Evolutionary conservation across 1,140 invertebrate genomes (phyloP), one percentile per base, ranked within the genome.

Genomic region (Chymomyza costata): DNA sequence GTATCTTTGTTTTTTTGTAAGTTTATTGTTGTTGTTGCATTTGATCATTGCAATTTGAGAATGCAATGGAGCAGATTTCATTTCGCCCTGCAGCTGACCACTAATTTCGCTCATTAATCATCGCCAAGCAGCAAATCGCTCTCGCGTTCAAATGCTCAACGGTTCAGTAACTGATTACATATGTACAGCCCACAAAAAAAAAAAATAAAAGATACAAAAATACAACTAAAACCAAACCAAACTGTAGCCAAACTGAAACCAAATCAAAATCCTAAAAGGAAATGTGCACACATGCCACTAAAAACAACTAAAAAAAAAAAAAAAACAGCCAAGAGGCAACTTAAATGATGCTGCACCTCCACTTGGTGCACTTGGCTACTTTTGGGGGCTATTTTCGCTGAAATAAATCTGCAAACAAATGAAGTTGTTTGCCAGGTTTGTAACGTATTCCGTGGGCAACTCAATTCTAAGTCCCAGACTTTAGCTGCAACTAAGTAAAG

Each of bases 61-160:
- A 25, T 8, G 8, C 3, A 3, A 25, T 8, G 8, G 21, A 3
- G 3, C 21, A 25, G 21, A 28, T 28, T 6, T 34, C 3, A 5
- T 3, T 34, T 3, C n/a, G 32, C 21, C 21, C 32, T n/a, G n/a
- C 32, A 34, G 45, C 35, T 48, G 38, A 14, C 46, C 45, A 47
- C 73, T 80, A 80, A 80, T 80, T 80, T 80, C 67, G 73, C 68
- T 71, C 73, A 73, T 80, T 80, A 80, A 80, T 80, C 73, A 80
- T 81, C 13, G 16, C 35, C 35, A 38, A 38, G 38, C 14, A 40
- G 38, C 50, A 45, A 31, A 51, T 62, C 45, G 47, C 35, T 38
- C 35, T n/a, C 7, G 13, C 3, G n/a, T 11, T 6, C 10, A 6
- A 10, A 5, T 6, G 5, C 13, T 6, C 13, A 38, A 10, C 28